These are phyloP conservation scores for Indicator maculatus DNA, from an alignment of 2,113 vertebrate genomes.

Conservation along the genomic window DNA sequence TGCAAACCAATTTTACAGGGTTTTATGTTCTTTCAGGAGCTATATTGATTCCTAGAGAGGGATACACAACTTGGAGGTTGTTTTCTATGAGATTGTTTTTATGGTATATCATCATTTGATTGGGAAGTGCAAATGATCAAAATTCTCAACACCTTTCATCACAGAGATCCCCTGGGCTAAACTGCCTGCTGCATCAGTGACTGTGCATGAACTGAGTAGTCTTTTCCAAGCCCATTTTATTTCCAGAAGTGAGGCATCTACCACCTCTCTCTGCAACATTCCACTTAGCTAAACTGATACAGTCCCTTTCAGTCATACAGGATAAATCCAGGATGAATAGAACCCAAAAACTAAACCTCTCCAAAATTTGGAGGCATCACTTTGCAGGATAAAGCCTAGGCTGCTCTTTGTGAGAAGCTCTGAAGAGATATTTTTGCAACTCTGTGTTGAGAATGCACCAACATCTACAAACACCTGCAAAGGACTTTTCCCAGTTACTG, in stretches of 20 bases:
- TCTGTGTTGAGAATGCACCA: background rate
- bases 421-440: background rate
- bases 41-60: background rate
- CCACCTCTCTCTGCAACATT: background rate
- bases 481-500: background rate
- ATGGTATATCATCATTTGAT: background rate
- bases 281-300: background rate
- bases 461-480: background rate
- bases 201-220: background rate
- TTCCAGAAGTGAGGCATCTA: background rate
- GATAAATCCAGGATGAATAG: background rate
- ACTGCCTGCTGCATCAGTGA: background rate
- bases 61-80: background rate
- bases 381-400: background rate
- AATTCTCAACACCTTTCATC: background rate
- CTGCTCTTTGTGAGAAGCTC: background rate
- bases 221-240: background rate
- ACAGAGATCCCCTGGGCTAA: background rate
- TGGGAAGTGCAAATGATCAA: background rate
- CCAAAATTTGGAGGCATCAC: background rate
- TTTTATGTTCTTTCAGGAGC: background rate
- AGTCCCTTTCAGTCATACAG: fast-evolving
- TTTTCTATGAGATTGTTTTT: background rate
- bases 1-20: background rate
- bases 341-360: fast-evolving